Conservation (phyloP, 2,797 vertebrate species). For the Siniperca obscura region DNA sequence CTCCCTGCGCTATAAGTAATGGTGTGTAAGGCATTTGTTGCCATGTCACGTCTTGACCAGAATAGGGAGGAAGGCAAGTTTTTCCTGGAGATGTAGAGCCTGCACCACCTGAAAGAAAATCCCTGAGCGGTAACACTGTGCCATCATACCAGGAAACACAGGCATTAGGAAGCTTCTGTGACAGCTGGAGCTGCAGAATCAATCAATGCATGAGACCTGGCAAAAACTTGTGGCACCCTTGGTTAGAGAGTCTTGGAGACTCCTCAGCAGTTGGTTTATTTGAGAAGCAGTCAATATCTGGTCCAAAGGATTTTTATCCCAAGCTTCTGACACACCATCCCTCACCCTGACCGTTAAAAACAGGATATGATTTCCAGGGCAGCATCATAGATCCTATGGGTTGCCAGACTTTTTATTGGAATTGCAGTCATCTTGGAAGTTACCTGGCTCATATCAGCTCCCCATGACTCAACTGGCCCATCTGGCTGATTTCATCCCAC, state of each 20-base stretch:
- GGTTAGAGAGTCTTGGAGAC: neutral
- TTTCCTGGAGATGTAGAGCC: constrained; percentile 1
- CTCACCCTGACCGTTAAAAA: neutral
- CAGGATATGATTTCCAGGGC: neutral
- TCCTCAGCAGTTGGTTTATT: neutral
- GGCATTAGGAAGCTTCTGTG: neutral
- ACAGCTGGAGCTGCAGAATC: constrained; percentile 14
- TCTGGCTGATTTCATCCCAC: neutral
- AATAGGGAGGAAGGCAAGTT: neutral
- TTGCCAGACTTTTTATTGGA: neutral
- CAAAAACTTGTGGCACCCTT: neutral
- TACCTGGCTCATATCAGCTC: neutral
- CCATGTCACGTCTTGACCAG: constrained; percentile 18
- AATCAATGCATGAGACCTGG: neutral
- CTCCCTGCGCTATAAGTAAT: neutral
- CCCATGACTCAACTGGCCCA: neutral
- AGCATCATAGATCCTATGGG: neutral
- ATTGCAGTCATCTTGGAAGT: neutral
- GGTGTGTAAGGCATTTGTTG: constrained; percentile 4
- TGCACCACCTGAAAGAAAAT: neutral
- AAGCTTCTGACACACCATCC: neutral
- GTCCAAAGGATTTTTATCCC: neutral
- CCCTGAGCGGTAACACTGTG: neutral
- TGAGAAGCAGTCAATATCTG: neutral
- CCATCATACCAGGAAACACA: neutral